Evolutionary conservation across 2,113 vertebrate species (phyloP), one percentile per base, ranked within the genome.

Genomic region (Paramisgurnus dabryanus): DNA sequence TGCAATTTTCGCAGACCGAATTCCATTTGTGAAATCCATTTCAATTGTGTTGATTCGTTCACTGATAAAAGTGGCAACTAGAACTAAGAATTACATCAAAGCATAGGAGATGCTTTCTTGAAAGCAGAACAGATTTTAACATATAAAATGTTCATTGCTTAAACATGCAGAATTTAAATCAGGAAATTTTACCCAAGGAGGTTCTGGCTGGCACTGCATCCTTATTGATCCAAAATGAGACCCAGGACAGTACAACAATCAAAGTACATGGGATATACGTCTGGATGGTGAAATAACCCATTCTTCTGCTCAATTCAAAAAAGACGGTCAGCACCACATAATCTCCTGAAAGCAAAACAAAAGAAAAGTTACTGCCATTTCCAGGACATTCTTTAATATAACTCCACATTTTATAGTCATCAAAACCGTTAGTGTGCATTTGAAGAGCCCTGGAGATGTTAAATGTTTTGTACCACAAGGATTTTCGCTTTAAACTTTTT

Each of bases 221-320:
- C 88, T 98, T 99, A 86, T 99, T 99, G 88, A 99, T 99, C 98
- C 98, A 99, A 89, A 99, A 99, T 10, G 98, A 99, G 45, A 99
- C 98, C 98, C 98, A 99, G 49, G 97, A 99, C 7, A 99, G 88
- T 57, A 99, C 98, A 2, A 99, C 98, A 4, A 99, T 99, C 43
- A 99, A 95, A 0, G 97, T 99, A 90, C 98, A 99, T 66, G 98
- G 98, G 78, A 99, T 99, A 81, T 99, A 99, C 41, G 98, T 99
- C 92, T 99, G 98, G 86, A 99, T 99, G 80, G 98, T 99, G 87
- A 99, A 99, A 91, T 99, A 99, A 10, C 98, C 98, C 98, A 99
- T 99, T 83, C 98, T 95, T 90, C 98, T 95, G 92, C 96, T 96
- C 87, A 99, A 93, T 85, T 99, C 97, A 84, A 99, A 99, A 92